Evolutionary conservation across 2,797 vertebrate genomes (phyloP).

Genomic region (Peromyscus melanophrys): DNA sequence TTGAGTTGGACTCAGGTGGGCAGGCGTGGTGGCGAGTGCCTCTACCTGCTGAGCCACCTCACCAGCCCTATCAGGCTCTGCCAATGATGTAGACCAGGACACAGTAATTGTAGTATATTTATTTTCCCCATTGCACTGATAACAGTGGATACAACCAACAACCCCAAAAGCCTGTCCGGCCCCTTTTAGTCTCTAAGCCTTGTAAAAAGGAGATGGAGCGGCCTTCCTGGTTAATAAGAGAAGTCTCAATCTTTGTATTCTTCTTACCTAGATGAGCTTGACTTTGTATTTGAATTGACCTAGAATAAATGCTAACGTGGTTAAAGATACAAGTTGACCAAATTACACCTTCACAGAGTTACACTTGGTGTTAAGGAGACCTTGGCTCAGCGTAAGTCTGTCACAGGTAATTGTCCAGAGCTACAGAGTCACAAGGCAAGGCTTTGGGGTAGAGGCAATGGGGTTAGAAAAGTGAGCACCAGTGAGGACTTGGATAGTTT

Average conservation of each 20-base stretch:
- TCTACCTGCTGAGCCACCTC: neutral
- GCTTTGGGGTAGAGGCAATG: neutral
- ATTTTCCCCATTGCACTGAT: neutral
- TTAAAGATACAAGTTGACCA: neutral
- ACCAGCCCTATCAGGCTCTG: neutral
- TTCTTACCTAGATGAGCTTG: neutral
- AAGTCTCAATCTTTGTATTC: neutral
- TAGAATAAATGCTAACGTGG: neutral
- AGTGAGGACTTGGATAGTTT: neutral
- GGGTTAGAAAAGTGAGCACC: neutral
- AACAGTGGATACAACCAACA: neutral
- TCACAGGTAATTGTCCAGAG: neutral
- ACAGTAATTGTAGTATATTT: neutral
- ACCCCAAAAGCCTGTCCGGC: neutral
- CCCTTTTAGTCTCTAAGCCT: neutral
- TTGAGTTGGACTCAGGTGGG: neutral
- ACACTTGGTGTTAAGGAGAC: neutral
- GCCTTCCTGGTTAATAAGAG: neutral
- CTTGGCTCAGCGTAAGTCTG: neutral
- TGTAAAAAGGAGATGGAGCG: neutral
- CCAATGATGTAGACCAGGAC: neutral
- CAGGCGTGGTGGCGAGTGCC: neutral
- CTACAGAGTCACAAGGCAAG: slow-evolving; percentile 2
- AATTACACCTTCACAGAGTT: neutral
- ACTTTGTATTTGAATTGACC: neutral